phyloP scores from a whole-genome alignment of 2,113 vertebrate genomes.

The Upupa epops region DNA sequence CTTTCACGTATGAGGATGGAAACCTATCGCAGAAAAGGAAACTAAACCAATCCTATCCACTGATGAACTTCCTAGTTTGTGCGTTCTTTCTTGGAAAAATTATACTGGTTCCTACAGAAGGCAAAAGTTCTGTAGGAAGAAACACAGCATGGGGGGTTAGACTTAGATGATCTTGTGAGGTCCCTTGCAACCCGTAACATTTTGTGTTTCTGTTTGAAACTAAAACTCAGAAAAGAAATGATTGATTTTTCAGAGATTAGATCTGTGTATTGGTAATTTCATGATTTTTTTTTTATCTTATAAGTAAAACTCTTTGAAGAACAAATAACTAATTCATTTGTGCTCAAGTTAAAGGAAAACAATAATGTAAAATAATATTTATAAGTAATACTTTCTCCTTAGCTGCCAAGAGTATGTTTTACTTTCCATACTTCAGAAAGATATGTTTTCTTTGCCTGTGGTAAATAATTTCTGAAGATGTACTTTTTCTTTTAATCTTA shows the following conservation, averaged over 20 bases:
- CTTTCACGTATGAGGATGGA: neutral
- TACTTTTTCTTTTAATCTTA: neutral
- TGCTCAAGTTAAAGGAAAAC: neutral
- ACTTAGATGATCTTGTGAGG: too few species aligned
- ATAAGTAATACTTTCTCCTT: neutral
- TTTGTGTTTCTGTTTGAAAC: too few species aligned
- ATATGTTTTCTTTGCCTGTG: neutral
- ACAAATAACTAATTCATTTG: neutral
- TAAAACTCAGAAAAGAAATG: neutral
- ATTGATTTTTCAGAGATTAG: neutral
- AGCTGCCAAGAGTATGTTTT: neutral
- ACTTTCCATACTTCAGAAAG: neutral
- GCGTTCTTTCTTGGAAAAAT: neutral
- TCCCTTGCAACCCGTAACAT: too few species aligned
- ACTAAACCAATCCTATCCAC: neutral
- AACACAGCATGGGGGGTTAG: too few species aligned
- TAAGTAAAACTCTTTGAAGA: neutral
- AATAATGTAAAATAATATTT: neutral
- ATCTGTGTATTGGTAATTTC: neutral
- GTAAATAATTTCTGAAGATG: neutral
- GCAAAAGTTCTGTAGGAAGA: neutral
- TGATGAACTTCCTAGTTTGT: neutral
- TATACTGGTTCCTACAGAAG: neutral
- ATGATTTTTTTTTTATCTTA: neutral
- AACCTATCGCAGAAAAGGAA: neutral